Evolutionary conservation across 1,140 invertebrate genomes (phyloP).

Genomic region (Heterodera schachtii): DNA sequence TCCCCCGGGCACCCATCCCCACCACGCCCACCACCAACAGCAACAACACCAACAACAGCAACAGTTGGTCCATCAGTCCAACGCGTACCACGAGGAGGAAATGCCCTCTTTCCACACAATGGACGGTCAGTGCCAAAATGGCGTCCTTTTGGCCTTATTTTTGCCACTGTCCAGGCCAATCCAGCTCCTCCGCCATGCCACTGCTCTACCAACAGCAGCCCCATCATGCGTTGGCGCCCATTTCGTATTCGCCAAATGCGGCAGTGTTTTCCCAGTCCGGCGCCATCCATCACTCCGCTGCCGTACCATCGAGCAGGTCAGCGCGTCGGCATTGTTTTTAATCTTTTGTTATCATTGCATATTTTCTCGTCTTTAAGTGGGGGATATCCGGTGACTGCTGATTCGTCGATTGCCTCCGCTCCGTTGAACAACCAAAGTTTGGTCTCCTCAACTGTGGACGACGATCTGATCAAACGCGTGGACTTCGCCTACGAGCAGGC

Average conservation of each 20-base stretch:
- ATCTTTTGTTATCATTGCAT: background rate
- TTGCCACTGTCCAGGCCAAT: slow-evolving; percentile 4
- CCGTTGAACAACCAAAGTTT: slow-evolving; percentile 17
- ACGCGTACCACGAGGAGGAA: background rate
- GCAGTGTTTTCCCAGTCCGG: slow-evolving; percentile 9
- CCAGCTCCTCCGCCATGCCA: slow-evolving; percentile 12
- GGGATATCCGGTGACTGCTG: slow-evolving; percentile 37
- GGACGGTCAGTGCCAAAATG: background rate
- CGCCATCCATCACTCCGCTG: slow-evolving; percentile 31
- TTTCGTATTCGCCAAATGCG: slow-evolving; percentile 14
- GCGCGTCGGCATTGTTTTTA: background rate
- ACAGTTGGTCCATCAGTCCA: background rate
- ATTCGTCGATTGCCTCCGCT: background rate
- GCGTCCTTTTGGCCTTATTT: slow-evolving; percentile 1
- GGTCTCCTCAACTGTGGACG: slow-evolving; percentile 50
- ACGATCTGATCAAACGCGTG: slow-evolving; percentile 41
- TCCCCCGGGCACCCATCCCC: background rate
- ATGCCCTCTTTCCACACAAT: background rate
- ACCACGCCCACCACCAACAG: background rate
- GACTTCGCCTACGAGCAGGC: slow-evolving; percentile 40
- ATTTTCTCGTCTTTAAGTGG: slow-evolving; percentile 24
- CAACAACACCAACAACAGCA: background rate
- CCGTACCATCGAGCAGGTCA: slow-evolving; percentile 40
- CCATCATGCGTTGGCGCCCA: slow-evolving; percentile 30
- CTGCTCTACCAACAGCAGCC: slow-evolving; percentile 23